Evolutionary conservation across 1,140 invertebrate genomes (phyloP).

Genomic region (Diabrotica virgifera): DNA sequence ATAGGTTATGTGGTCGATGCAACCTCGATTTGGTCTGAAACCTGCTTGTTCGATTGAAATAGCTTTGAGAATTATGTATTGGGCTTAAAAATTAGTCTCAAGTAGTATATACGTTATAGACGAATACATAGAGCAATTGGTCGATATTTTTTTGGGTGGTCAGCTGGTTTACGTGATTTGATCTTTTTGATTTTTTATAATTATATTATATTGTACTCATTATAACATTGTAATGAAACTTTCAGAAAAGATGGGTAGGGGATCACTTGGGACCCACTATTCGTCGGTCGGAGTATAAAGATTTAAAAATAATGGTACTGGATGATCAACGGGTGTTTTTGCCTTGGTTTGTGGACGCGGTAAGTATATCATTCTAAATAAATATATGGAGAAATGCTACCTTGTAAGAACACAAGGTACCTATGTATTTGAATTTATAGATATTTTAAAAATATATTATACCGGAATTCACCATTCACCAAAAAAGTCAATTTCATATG

Average conservation of each 20-base stretch:
- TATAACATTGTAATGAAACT: background rate
- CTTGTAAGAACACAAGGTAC: background rate
- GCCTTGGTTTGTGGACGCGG: constrained; percentile 58
- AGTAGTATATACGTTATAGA: no score
- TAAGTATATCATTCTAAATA: background rate
- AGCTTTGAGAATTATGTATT: no score
- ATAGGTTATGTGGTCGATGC: no score
- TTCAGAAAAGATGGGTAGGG: constrained; percentile 60
- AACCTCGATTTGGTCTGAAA: no score
- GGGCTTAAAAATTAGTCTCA: no score
- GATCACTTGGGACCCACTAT: constrained; percentile 69
- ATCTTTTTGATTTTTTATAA: background rate
- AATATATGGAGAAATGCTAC: no score
- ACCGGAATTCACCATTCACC: no score
- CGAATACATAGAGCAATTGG: no score
- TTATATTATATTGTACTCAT: background rate
- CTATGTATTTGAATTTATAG: constrained; percentile 5
- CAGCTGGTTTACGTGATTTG: no score
- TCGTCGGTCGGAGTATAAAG: constrained; percentile 53
- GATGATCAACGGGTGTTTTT: constrained; percentile 72
- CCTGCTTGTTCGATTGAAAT: no score
- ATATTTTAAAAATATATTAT: background rate
- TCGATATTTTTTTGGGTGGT: no score
- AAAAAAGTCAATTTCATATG: no score
- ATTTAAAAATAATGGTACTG: constrained; percentile 62